Evolutionary conservation across 64 coral and sea anemone genomes (phyloP).

Genomic region (Montipora efflorescens): DNA sequence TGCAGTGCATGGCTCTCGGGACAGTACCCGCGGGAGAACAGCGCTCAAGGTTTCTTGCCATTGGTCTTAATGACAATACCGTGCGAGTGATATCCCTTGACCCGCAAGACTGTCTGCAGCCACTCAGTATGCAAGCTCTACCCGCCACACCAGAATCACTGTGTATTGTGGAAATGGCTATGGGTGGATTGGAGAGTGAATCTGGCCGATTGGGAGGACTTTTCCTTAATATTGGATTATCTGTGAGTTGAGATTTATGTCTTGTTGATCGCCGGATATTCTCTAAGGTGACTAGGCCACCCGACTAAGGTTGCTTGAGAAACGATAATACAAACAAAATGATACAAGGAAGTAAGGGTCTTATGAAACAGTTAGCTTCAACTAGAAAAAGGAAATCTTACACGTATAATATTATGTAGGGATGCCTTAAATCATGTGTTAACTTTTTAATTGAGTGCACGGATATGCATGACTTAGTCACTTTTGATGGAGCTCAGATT

Average conservation of each 20-base stretch:
- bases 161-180: conserved; percentile 99
- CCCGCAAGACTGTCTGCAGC: conserved; percentile 95
- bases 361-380: too few species aligned
- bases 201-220: conserved; percentile 85
- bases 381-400: too few species aligned
- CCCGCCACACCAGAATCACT: conserved; percentile 91
- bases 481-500: too few species aligned
- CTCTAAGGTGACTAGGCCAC: too few species aligned
- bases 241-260: conserved; percentile 51
- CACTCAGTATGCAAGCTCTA: conserved; percentile 98
- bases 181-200: conserved; percentile 83
- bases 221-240: conserved; percentile 96
- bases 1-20: conserved; percentile 93
- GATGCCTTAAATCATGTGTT: too few species aligned
- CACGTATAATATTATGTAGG: too few species aligned
- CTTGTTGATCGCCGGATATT: not conserved
- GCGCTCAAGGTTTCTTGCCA: conserved; percentile 82
- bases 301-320: too few species aligned
- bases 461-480: too few species aligned
- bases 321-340: too few species aligned
- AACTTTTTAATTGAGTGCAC: too few species aligned
- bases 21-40: conserved; percentile 77
- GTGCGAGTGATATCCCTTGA: conserved; percentile 89
- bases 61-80: conserved; percentile 86
- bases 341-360: too few species aligned